phyloP scores from a whole-genome alignment of 2,797 vertebrate genomes.

The Urocyon cinereoargenteus region DNA sequence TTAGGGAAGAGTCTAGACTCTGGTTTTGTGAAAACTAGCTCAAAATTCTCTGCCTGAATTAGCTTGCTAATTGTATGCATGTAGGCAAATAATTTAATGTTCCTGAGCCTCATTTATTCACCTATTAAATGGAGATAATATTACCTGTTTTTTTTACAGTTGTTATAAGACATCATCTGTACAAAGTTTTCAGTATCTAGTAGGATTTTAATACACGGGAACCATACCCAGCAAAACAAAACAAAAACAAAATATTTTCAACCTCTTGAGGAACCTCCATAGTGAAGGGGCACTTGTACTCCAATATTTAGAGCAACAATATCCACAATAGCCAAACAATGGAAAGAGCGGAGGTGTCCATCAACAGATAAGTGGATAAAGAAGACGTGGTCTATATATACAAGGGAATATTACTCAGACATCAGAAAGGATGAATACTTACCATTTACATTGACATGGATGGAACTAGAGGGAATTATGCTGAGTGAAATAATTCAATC shows the following conservation, averaged over 20 bases:
- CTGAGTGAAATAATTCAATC: not conserved
- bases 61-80: not conserved
- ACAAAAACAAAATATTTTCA: not conserved
- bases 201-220: not conserved
- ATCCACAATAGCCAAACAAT: not conserved
- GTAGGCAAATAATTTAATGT: not conserved
- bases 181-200: not conserved
- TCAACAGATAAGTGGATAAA: not conserved
- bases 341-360: not conserved
- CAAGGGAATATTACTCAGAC: not conserved
- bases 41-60: not conserved
- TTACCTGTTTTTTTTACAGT: not conserved
- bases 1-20: not conserved
- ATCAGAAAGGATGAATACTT: not conserved
- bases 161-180: not conserved
- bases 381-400: not conserved
- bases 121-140: not conserved
- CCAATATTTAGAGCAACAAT: not conserved
- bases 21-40: not conserved
- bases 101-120: not conserved
- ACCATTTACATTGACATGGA: not conserved
- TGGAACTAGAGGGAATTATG: not conserved
- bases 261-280: not conserved
- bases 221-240: not conserved
- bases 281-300: not conserved